Base-by-base conservation (phyloP, 2,888 invertebrate genomes). In the Sarcophaga variegata region DNA sequence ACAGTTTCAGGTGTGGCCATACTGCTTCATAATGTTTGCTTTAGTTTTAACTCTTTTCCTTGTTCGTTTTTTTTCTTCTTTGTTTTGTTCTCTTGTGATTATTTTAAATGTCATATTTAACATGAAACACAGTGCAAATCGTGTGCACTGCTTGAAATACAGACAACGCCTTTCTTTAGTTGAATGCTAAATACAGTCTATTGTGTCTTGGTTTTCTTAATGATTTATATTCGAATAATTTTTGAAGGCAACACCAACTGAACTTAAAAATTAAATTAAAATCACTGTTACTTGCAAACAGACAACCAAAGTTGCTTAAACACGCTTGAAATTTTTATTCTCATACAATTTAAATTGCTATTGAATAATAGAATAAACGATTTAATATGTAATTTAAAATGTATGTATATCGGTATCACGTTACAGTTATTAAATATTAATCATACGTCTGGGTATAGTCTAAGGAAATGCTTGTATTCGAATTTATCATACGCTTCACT, bases 61-160 rank as follows among this genome's bases (percentile, higher is more conserved):
- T 74, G 14, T 27, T 59, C 79, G 47, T 69, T 77, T 71, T 77
- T 45, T 69, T 66, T 2, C 47, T 3, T 67, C 1, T 10, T 45
- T n/a, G 14, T 17, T 63, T 47, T 74, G 37, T n/a, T 17, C 47
- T 20, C 37, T 72, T 6, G 62, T 47, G 25, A 69, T 84, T 64
- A 83, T 84, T 84, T 80, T 84, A 84, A 84, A 84, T 84, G 83
- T 84, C 83, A 84, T 79, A 84, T 84, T 83, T 78, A 83, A 78
- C 72, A 78, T 74, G 79, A 75, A 74, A 63, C 64, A 77, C 67
- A 66, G 62, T 69, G 63, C 20, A 82, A 82, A 64, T 70, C 63
- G 66, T 76, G 63, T 70, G 49, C 54, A 70, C 45, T 67, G 54
- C 54, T 71, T 64, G 59, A 54, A 49, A 70, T 60, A 60, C 59